Evolutionary conservation across 2,113 vertebrate species (phyloP).

Genomic region (Phalacrocorax aristotelis): DNA sequence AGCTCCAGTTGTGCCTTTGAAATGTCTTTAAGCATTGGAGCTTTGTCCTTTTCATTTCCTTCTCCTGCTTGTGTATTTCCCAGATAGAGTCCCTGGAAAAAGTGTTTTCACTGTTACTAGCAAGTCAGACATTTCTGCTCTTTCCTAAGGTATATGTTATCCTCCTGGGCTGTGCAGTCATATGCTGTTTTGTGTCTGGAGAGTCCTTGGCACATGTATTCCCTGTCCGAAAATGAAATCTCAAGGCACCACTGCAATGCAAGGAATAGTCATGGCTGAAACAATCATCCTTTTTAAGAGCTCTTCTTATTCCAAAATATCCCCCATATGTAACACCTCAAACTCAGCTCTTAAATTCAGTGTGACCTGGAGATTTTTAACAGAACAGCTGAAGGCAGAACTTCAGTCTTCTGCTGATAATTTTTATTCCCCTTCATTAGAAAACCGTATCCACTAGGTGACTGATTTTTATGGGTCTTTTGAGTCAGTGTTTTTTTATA

Average conservation of each 20-base stretch:
- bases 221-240: not conserved
- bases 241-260: not conserved
- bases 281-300: not conserved
- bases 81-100: constrained; percentile 9
- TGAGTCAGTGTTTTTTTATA: not conserved
- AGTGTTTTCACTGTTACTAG: constrained; percentile 31
- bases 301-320: not conserved
- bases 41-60: constrained; percentile 17
- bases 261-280: not conserved
- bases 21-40: constrained; percentile 21
- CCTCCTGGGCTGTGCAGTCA: not conserved
- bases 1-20: constrained; percentile 6
- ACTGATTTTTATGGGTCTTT: not conserved
- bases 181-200: not conserved
- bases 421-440: not conserved
- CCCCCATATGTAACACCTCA: fast-evolving
- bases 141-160: not conserved
- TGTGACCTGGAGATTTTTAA: not conserved
- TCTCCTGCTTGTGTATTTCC: not conserved
- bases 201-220: not conserved
- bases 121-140: constrained; percentile 10
- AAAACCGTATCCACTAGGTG: not conserved
- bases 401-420: not conserved
- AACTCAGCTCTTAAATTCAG: not conserved
- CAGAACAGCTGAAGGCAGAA: not conserved